phyloP scores from a whole-genome alignment of 2,797 vertebrate genomes.

The Rhinophrynus dorsalis region DNA sequence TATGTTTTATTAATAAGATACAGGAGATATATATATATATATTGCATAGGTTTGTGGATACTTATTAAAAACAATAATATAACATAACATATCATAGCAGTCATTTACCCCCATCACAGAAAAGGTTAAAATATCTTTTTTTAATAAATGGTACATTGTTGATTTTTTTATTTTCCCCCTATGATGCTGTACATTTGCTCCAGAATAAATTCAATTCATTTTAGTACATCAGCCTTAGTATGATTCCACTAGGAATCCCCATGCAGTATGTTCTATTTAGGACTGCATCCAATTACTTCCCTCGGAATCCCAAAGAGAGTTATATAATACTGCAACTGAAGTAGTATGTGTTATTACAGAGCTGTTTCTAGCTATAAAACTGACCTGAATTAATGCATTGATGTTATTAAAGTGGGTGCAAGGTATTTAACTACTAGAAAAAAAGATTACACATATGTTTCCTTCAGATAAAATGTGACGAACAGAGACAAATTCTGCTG shows the following conservation, averaged over 20 bases:
- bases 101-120: no score
- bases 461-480: conserved; percentile 31
- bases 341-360: conserved; percentile 22
- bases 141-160: no score
- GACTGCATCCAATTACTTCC: conserved; percentile 21
- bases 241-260: conserved; percentile 14
- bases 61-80: no score
- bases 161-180: no score
- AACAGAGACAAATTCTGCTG: neutral
- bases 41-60: no score
- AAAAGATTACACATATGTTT: conserved; percentile 36
- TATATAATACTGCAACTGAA: neutral
- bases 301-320: conserved; percentile 14
- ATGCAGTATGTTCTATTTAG: conserved; percentile 26
- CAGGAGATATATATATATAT: no score
- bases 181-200: no score
- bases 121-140: no score
- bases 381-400: conserved; percentile 31
- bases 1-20: no score
- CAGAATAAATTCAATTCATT: no score
- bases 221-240: conserved; percentile 1
- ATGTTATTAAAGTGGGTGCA: conserved; percentile 27
- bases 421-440: conserved; percentile 1
- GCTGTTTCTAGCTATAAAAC: conserved; percentile 18
- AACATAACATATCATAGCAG: no score